Evolutionary conservation across 1,140 invertebrate species (phyloP).

Genomic region (Drosophila ogumai): DNA sequence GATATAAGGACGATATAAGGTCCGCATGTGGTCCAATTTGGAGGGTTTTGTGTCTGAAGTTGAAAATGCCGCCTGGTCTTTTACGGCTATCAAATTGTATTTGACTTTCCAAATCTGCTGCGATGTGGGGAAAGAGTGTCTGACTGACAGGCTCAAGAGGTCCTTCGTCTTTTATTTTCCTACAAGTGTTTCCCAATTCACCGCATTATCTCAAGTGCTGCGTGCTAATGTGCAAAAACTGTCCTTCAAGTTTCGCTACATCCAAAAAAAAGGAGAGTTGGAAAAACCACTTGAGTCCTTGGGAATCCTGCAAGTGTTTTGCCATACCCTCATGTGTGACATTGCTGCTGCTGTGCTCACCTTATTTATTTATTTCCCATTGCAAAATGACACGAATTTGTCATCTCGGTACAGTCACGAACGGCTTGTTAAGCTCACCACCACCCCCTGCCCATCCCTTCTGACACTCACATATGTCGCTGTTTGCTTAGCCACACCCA

Average conservation of each 20-base stretch:
- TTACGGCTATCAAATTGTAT: conserved; percentile 73
- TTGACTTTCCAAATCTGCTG: conserved; percentile 78
- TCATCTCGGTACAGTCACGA: conserved; percentile 65
- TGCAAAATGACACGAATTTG: conserved; percentile 75
- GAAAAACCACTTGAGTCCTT: conserved; percentile 58
- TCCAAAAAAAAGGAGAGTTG: conserved; percentile 6
- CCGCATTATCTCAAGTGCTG: conserved; percentile 69
- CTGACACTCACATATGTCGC: conserved; percentile 64
- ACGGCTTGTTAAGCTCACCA: conserved; percentile 18
- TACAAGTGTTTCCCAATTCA: conserved; percentile 45
- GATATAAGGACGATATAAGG: conserved; percentile 19
- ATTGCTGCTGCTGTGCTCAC: conserved; percentile 33
- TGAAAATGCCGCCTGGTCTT: conserved; percentile 31
- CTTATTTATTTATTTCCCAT: conserved; percentile 73
- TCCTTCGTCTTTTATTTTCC: conserved; percentile 23
- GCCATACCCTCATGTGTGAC: conserved; percentile 26
- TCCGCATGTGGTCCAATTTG: conserved; percentile 67
- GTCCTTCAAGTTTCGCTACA: conserved; percentile 48
- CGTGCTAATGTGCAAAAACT: conserved; percentile 78
- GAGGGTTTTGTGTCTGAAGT: conserved; percentile 31
- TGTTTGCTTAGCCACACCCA: conserved; percentile 69
- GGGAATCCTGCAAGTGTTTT: conserved; percentile 64
- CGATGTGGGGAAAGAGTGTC: conserved; percentile 46
- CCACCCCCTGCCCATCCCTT: conserved; percentile 12
- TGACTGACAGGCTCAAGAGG: conserved; percentile 68